These are phyloP conservation scores for Pterocles gutturalis DNA, from an alignment of 2,113 vertebrate species.

Conservation along the genomic window DNA sequence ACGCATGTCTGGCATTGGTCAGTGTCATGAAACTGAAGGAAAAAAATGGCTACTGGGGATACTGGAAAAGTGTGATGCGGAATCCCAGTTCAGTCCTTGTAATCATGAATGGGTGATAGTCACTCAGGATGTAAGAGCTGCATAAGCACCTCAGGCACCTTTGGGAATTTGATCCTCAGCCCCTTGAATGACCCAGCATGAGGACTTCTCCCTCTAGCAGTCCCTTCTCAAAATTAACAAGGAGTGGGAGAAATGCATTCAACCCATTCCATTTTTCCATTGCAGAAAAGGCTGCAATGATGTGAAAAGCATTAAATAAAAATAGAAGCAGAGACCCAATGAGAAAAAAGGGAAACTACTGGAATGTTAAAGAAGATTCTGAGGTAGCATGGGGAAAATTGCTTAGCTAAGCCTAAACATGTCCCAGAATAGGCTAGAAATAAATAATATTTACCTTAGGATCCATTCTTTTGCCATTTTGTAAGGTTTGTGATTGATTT, in stretches of 20 bases:
- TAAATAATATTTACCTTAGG: conserved; percentile 5
- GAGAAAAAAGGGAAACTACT: background rate
- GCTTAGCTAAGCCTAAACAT: background rate
- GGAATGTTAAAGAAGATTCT: background rate
- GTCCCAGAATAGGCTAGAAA: background rate
- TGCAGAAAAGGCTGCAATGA: background rate
- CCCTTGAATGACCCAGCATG: background rate
- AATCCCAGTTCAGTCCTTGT: background rate
- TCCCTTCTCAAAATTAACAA: background rate
- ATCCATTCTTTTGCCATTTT: background rate
- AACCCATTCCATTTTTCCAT: background rate
- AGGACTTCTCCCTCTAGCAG: background rate
- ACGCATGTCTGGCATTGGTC: accelerated
- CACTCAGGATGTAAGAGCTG: background rate
- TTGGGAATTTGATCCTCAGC: background rate
- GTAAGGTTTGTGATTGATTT: background rate
- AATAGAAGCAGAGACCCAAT: background rate
- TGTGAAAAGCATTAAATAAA: background rate
- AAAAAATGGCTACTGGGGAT: background rate
- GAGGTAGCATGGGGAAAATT: background rate
- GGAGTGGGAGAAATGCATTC: background rate
- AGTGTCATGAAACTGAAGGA: background rate
- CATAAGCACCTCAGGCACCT: background rate
- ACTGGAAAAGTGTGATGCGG: background rate
- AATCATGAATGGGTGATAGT: background rate